Evolutionary conservation across 2,113 vertebrate species (phyloP).

Genomic region (Mustelus asterias): DNA sequence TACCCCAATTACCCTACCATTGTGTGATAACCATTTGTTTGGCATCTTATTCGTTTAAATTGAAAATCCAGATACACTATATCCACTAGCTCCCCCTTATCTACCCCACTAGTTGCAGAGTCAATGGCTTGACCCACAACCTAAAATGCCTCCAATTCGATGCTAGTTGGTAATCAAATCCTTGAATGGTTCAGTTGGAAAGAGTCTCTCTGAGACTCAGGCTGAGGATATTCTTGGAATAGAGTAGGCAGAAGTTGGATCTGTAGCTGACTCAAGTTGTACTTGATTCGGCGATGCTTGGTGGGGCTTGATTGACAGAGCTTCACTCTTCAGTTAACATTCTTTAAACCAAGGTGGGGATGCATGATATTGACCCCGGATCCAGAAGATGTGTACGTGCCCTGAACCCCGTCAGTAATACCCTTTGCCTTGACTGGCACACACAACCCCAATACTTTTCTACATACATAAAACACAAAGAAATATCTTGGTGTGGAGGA

Average conservation of each 20-base stretch:
- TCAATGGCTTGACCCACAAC: not conserved
- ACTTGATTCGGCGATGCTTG: not conserved
- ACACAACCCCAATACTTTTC: not conserved
- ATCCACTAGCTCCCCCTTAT: not conserved
- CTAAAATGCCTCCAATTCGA: not conserved
- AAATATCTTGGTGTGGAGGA: not conserved
- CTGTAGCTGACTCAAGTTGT: not conserved
- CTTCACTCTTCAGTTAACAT: not conserved
- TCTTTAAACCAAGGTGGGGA: not conserved
- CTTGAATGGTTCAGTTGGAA: not conserved
- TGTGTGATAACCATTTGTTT: too few relatives aligned
- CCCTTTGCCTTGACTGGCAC: not conserved
- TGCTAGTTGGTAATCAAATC: not conserved
- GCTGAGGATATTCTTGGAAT: not conserved
- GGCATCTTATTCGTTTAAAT: too few relatives aligned
- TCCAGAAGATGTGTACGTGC: not conserved
- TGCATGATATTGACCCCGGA: not conserved
- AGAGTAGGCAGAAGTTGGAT: not conserved
- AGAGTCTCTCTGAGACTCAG: not conserved
- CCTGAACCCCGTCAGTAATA: not conserved
- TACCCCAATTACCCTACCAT: too few relatives aligned
- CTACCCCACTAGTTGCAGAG: not conserved
- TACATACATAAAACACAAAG: not conserved
- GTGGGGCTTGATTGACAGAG: not conserved
- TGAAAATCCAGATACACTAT: not conserved